These are phyloP conservation scores for Notiomystis cincta DNA, from an alignment of 2,113 vertebrate species.

Conservation along the genomic window DNA sequence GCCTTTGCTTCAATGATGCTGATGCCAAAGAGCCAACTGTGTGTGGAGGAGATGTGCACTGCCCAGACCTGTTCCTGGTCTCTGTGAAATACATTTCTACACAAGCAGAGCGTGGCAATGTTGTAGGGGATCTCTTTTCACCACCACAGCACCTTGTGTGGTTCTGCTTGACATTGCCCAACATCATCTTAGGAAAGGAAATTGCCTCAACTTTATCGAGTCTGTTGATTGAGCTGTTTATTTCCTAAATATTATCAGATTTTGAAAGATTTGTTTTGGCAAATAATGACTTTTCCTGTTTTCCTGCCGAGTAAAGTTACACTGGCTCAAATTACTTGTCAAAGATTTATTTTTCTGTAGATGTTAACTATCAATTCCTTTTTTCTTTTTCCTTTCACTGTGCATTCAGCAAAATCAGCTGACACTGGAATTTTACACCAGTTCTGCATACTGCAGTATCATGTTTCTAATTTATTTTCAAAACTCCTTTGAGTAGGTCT, in stretches of 20 bases:
- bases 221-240: slow-evolving; percentile 58
- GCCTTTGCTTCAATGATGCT: not conserved
- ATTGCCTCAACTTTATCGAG: not conserved
- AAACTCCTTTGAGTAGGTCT: not conserved
- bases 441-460: not conserved
- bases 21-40: not conserved
- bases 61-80: not conserved
- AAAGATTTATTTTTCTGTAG: slow-evolving; percentile 49
- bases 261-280: slow-evolving; percentile 55
- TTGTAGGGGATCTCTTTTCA: not conserved
- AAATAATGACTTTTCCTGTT: slow-evolving; percentile 45
- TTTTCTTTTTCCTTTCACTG: slow-evolving; percentile 15
- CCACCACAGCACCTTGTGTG: not conserved
- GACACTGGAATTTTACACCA: not conserved
- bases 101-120: not conserved
- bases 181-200: slow-evolving; percentile 7
- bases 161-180: not conserved
- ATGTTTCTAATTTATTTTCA: slow-evolving; percentile 45
- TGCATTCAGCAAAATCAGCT: slow-evolving; percentile 29
- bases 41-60: not conserved
- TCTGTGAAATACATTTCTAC: not conserved
- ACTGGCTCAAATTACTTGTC: not conserved
- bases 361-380: slow-evolving; percentile 22
- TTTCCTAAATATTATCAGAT: slow-evolving; percentile 60
- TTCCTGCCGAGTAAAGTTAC: slow-evolving; percentile 32